Conservation (phyloP, 2,797 vertebrate species). For the Chiroxiphia lanceolata region DNA sequence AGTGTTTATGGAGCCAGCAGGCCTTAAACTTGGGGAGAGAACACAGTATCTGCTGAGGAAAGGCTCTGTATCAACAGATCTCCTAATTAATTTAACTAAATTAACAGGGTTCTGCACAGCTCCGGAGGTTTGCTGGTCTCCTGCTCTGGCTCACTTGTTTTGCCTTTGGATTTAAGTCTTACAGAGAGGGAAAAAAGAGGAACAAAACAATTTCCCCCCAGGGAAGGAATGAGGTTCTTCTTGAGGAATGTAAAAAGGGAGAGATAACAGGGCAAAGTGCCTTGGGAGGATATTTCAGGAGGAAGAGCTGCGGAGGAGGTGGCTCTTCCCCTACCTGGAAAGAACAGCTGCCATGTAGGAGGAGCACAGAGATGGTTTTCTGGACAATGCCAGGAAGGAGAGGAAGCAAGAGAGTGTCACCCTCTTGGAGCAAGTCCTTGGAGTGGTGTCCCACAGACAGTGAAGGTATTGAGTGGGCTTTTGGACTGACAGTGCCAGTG, state of each 20-base stretch:
- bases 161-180: background rate
- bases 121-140: background rate
- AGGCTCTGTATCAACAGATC: background rate
- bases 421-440: background rate
- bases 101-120: background rate
- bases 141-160: background rate
- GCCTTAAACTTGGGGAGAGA: background rate
- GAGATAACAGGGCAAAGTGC: background rate
- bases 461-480: background rate
- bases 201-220: background rate
- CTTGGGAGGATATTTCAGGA: background rate
- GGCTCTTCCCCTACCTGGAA: background rate
- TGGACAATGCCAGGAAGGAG: background rate
- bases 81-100: background rate
- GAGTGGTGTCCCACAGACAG: background rate
- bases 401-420: background rate
- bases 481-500: background rate
- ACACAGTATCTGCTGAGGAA: background rate
- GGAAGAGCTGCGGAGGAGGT: background rate
- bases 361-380: background rate
- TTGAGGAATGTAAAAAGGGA: background rate
- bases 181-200: rapidly evolving
- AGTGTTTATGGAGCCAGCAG: background rate
- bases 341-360: background rate
- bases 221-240: background rate